Evolutionary conservation across 2,113 vertebrate species (phyloP), one percentile per base, ranked within the genome.

Genomic region (Nestor notabilis): DNA sequence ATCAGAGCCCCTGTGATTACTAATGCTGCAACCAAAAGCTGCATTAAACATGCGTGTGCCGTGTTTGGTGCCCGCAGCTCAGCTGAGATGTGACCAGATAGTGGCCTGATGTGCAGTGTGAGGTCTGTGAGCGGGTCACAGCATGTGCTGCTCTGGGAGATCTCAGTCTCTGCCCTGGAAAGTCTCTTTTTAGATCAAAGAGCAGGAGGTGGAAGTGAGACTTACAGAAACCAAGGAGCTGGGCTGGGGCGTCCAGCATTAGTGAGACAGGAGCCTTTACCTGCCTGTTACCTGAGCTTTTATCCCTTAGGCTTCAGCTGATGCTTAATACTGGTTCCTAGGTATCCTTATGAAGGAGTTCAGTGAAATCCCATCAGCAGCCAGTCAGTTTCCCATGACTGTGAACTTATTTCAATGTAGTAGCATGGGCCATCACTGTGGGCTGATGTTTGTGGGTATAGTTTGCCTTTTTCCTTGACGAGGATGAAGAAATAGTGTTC

Each of bases 21-120:
- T 50, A 3, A 7, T 2, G 66, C 37, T 12, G 0, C 25, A 8
- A 3, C 53, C 39, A 18, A 27, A 31, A 84, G 82, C 85, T 74
- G 68, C 85, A 2, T 8, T 7, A 13, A 7, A 4, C 2, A 6
- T 19, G 56, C 18, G 35, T 3, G 2, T 11, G 25, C 7, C 17
- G 31, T 12, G 25, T 41, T 39, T 33, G 35, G 24, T 66, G 49
- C 69, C 50, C 47, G 69, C 63, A n/a, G 3, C 69, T 33, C 7
- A 0, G 56, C 61, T 43, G 15, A 70, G 74, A n/a, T 64, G 14
- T 29, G 61, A 27, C 43, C 84, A 43, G 61, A 18, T 2, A 19
- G n/a, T 0, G 23, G 44, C 63, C 27, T 31, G 3, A 27, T 49
- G 39, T 17, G 64, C 80, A 61, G 0, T 28, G 4, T 23, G 2